Evolutionary conservation across 2,113 vertebrate genomes (phyloP), one percentile per base, ranked within the genome.

Genomic region (Monarcha castaneiventris): DNA sequence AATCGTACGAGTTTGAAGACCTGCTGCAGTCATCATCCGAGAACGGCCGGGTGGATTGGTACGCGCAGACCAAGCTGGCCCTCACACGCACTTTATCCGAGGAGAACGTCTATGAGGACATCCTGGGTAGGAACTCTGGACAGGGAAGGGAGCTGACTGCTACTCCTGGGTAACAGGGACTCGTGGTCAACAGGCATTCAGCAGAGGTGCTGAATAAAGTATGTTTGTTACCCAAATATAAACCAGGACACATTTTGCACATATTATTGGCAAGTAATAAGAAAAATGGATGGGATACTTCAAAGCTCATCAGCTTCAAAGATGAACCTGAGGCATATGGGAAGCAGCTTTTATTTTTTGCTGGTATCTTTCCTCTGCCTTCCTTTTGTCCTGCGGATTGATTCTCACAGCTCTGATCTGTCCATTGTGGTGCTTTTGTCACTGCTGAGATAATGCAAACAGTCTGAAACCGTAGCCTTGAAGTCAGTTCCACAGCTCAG

Each of bases 51-150:
- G 99, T 98, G 83, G 99, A 99, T 95, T 99, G 99, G 99, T 99
- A 99, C 1, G 99, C 99, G 39, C 99, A 99, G 97, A 98, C 99
- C 49, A 99, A 98, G 96, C 96, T 99, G 97, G 98, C 98, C 56
- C 98, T 99, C 59, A 98, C 99, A 91, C 98, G 99, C 98, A 99
- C 99, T 98, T 99, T 99, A 98, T 99, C 99, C 3, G 99, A 99
- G 93, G 99, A 99, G 96, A 99, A 99, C 58, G 97, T 99, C 97
- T 99, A 99, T 3, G 99, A 99, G 94, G 99, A 99, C 97, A 99
- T 99, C 79, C 97, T 99, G 93, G 99, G 99, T 99, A 98, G 98
- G 98, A 91, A 6, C 49, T 74, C 30, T 43, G 58, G 13, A 4
- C 8, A 10, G 27, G 55, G 52, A 29, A 27, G 32, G n/a, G 27